Evolutionary conservation across 2,797 vertebrate species (phyloP), one percentile per base, ranked within the genome.

Genomic region (Geotrypetes seraphini): DNA sequence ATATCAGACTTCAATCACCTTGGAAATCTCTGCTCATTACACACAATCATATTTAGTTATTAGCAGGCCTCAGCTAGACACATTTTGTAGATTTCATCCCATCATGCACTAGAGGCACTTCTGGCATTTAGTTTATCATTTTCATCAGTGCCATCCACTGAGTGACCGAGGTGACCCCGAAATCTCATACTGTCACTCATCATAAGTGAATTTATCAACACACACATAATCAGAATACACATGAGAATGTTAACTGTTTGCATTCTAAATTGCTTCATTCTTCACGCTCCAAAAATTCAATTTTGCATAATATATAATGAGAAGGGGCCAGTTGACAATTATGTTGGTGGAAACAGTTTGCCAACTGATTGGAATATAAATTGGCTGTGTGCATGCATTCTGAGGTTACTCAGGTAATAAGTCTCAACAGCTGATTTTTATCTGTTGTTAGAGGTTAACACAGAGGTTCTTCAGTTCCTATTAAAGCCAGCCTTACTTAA

Each of bases 281-380:
- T 87, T 81, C 79, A 79, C 22, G 63, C 83, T 78, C 81, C 63
- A 69, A 45, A 55, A 57, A 47, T 31, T 53, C 84, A 73, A 51
- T 69, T 88, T 88, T 82, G 81, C 87, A 89, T 91, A 90, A 88
- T 89, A 89, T 91, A 87, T 77, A 86, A 84, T 74, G 83, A 86
- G 89, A 89, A 84, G 84, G 83, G 86, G 80, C 62, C 55, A 54
- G 75, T 42, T 44, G 88, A 89, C 86, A 89, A 90, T 90, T 74
- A 83, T 71, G 83, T 85, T 88, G 81, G 77, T 57, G 79, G 81
- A 78, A 81, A 86, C 79, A 73, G 73, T 63, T 53, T 63, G 73
- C 61, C 70, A 62, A 63, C 57, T 33, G 66, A 65, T 42, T 53
- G 47, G 62, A 73, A 78, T 79, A 71, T 64, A 71, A 75, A 73